Base-by-base conservation (phyloP, 2,797 vertebrate species). In the Myioborus melanocephalus region DNA sequence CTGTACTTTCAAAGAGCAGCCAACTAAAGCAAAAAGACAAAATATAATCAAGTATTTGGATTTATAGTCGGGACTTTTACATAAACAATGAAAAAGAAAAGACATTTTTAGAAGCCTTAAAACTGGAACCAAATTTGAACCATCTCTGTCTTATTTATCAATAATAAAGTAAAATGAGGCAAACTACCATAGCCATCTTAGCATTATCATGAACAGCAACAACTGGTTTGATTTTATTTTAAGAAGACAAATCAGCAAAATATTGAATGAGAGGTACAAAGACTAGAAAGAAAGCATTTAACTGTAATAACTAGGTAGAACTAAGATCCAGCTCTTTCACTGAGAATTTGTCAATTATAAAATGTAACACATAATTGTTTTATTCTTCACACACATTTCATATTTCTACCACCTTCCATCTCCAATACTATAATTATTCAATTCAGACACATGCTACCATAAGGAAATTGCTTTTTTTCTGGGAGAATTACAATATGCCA, bases 311-410 rank as follows among this genome's bases (percentile, higher is more conserved):
- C 22, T 17, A 79, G 26, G 20, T 39, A 64, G 55, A 80, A 79
- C 12, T 61, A 70, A 66, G 32, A 75, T 35, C 16, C 19, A 87
- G 63, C 22, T 79, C 37, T 56, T 79, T 47, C 68, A 65, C 3
- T 43, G 19, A 52, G 30, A 87, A 83, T 59, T 49, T 59, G 39
- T 63, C 26, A 71, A 23, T 61, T 15, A 53, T 32, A 57, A 66
- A 56, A 87, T 71, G 17, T 13, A 37, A 5, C 21, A 32, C 0
- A 0, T 5, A 12, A 46, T 6, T 53, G 14, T 44, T 76, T 76
- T 64, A 63, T 7, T 7, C 15, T 37, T 76, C 44, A 68, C 22
- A 64, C 0, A 1, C 7, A 34, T 52, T 84, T 26, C 20, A 6
- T 55, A 59, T 44, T 50, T 81, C n/a, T 68, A 47, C 46, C 7